Conservation (phyloP, 2,113 vertebrate species). For the Grallaria varia region DNA sequence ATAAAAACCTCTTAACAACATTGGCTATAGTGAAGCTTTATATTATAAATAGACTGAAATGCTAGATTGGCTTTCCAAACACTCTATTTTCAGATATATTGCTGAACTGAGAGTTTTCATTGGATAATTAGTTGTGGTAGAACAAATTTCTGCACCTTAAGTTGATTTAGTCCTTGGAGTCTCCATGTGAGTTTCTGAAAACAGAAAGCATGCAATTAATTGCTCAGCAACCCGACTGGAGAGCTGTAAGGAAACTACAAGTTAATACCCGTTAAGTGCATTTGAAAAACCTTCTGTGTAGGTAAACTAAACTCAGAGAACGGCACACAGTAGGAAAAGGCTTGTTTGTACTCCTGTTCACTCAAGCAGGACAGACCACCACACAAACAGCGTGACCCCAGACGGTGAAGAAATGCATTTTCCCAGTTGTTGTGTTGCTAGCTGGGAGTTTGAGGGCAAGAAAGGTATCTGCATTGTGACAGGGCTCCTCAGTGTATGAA, state of each 20-base stretch:
- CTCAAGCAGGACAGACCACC: not conserved
- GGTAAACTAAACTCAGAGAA: not conserved
- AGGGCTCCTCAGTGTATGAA: not conserved
- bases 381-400: rapidly evolving
- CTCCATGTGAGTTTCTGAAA: not conserved
- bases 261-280: not conserved
- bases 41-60: conserved; percentile 38
- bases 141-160: conserved; percentile 34
- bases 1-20: not conserved
- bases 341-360: not conserved
- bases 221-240: not conserved
- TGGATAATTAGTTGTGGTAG: conserved; percentile 41
- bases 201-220: not conserved
- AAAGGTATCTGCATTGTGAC: not conserved
- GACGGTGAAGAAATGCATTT: not conserved
- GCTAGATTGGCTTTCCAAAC: not conserved
- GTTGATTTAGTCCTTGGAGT: conserved; percentile 29
- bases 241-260: conserved; percentile 14
- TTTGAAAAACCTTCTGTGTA: conserved; percentile 1
- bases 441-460: not conserved
- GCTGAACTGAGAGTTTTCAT: conserved; percentile 26
- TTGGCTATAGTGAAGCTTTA: not conserved
- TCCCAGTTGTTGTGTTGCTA: not conserved
- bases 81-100: conserved; percentile 27
- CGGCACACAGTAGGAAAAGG: not conserved